phyloP scores from a whole-genome alignment of 2,888 invertebrate genomes.

The Molorchus minor region DNA sequence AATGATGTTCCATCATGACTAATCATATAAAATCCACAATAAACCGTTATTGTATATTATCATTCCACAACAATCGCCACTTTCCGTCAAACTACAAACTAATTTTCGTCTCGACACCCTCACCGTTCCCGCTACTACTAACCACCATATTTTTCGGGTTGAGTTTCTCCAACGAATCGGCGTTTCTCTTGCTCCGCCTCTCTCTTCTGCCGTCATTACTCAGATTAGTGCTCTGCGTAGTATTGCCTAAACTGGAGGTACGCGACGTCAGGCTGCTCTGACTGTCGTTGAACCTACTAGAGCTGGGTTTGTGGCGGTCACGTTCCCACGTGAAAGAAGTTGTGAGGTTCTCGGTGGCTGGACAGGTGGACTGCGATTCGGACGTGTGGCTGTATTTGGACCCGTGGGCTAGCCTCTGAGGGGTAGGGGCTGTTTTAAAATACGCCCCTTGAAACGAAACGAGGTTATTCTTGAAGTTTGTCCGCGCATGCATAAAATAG shows the following conservation, averaged over 20 bases:
- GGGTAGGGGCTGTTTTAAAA: conserved; percentile 53
- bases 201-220: conserved; percentile 56
- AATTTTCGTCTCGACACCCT: conserved; percentile 58
- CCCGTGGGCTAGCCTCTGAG: conserved; percentile 51
- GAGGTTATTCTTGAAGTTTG: too few relatives aligned
- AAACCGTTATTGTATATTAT: too few relatives aligned
- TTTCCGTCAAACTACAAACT: conserved; percentile 30
- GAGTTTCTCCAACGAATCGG: conserved; percentile 45
- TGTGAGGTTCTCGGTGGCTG: conserved; percentile 31
- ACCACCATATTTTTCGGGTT: conserved; percentile 57
- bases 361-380: conserved; percentile 51
- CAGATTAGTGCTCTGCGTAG: conserved; percentile 61
- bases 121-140: conserved; percentile 51
- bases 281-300: conserved; percentile 57
- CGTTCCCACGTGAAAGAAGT: conserved; percentile 50
- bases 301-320: conserved; percentile 49
- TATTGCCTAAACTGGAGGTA: conserved; percentile 57
- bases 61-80: not conserved
- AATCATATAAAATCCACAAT: too few relatives aligned
- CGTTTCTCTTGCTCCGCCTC: conserved; percentile 43
- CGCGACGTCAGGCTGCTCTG: conserved; percentile 61
- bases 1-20: too few relatives aligned
- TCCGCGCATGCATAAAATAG: too few relatives aligned
- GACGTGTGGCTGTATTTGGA: conserved; percentile 57
- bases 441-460: conserved; percentile 50